Conservation (phyloP, 2,113 vertebrate species). For the Sapajus apella region DNA sequence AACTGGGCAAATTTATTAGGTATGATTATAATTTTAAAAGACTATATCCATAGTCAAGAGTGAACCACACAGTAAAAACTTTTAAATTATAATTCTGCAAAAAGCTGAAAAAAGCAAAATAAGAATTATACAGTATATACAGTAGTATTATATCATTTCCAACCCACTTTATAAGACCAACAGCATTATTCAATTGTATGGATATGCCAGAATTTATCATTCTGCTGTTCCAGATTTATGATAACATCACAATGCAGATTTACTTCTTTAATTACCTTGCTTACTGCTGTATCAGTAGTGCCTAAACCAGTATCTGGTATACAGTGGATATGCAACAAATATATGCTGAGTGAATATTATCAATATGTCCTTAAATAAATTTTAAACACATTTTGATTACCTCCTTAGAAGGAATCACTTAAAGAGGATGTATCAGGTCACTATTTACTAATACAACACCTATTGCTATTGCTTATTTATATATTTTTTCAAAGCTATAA, state of each 20-base stretch:
- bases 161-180: background rate
- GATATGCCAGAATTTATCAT: background rate
- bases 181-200: background rate
- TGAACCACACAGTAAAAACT: background rate
- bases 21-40: conserved; percentile 14
- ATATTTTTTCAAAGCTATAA: background rate
- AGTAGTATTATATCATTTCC: background rate
- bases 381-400: conserved; percentile 33
- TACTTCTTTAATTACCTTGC: background rate
- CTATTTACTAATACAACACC: background rate
- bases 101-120: background rate
- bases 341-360: background rate
- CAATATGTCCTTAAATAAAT: background rate
- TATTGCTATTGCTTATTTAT: background rate
- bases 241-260: background rate
- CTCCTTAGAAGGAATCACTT: conserved; percentile 12
- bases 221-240: background rate
- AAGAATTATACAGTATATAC: background rate
- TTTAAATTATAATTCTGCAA: background rate
- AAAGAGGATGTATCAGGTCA: background rate
- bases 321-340: background rate
- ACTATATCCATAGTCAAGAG: background rate
- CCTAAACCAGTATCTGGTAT: background rate
- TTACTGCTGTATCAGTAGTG: background rate
- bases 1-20: background rate